A percentile compares a stretch with the other conserved stretches of the same genome.
phyloP scores from a whole-genome alignment of 2,888 invertebrate genomes.

The Heliconius sara region DNA sequence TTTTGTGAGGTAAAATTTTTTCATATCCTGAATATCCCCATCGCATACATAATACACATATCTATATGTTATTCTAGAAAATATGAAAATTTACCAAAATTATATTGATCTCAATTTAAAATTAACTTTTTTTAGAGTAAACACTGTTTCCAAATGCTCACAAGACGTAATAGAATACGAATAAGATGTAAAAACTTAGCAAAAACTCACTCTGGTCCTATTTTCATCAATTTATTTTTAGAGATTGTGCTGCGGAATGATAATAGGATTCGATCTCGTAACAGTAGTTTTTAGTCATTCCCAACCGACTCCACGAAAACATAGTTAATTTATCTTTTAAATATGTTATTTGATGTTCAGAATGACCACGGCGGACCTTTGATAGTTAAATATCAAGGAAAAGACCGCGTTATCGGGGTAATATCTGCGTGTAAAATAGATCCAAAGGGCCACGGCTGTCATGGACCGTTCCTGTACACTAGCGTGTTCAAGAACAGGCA shows the following conservation, averaged over 20 bases:
- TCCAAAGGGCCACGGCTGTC: constrained; percentile 74
- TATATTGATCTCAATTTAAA: no score
- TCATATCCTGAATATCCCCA: no score
- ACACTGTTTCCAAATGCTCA: no score
- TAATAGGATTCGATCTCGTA: no score
- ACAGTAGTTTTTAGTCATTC: no score
- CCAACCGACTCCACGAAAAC: background rate
- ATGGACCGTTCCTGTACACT: constrained; percentile 78
- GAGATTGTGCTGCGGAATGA: background rate
- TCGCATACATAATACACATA: no score
- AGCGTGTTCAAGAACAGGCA: constrained; percentile 74
- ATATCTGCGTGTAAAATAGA: constrained; percentile 80
- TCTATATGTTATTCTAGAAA: no score
- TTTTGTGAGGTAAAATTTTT: constrained; percentile 70
- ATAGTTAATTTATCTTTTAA: background rate
- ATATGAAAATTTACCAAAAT: no score
- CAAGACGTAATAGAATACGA: no score
- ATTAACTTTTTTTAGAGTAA: no score
- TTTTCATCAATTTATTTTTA: background rate
- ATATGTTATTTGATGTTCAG: constrained; percentile 52
- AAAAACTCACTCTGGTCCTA: background rate
- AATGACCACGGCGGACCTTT: constrained; percentile 79
- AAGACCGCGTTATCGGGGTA: constrained; percentile 71
- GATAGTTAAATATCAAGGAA: constrained; percentile 69
- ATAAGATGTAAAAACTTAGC: background rate